phyloP scores from a whole-genome alignment of 2,888 invertebrate genomes.

The Dioctria rufipes region DNA sequence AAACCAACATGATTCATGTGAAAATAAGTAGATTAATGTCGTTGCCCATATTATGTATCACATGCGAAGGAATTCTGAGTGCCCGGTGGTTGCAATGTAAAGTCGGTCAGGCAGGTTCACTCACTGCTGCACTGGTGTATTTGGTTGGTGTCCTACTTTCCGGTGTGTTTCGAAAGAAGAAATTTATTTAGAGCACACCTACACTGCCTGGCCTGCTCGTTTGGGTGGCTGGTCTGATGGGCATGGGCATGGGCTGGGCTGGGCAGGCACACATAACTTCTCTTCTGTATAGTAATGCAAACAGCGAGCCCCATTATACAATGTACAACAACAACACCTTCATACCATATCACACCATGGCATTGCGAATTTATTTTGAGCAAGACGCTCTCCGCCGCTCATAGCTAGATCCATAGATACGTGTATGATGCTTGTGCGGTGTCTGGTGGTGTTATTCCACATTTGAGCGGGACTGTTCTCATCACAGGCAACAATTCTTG shows the following conservation, averaged over 20 bases:
- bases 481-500: constrained; percentile 47
- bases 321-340: background rate
- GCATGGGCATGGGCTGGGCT: background rate
- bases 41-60: background rate
- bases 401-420: background rate
- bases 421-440: background rate
- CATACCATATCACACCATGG: background rate
- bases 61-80: constrained; percentile 6
- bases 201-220: constrained; percentile 29
- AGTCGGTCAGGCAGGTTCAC: constrained; percentile 31
- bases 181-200: constrained; percentile 52
- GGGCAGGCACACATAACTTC: no score
- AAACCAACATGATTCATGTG: constrained; percentile 30
- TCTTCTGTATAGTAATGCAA: no score
- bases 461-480: constrained; percentile 5
- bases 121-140: background rate
- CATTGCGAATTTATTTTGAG: constrained; percentile 23
- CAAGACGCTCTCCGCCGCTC: background rate
- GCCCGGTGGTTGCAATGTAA: background rate
- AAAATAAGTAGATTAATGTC: constrained; percentile 36
- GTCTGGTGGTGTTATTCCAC: background rate
- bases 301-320: no score
- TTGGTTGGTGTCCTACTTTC: constrained; percentile 39
- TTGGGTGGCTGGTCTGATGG: background rate
- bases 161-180: constrained; percentile 23